Evolutionary conservation across 2,797 vertebrate species (phyloP).

Genomic region (Anguilla megastoma): DNA sequence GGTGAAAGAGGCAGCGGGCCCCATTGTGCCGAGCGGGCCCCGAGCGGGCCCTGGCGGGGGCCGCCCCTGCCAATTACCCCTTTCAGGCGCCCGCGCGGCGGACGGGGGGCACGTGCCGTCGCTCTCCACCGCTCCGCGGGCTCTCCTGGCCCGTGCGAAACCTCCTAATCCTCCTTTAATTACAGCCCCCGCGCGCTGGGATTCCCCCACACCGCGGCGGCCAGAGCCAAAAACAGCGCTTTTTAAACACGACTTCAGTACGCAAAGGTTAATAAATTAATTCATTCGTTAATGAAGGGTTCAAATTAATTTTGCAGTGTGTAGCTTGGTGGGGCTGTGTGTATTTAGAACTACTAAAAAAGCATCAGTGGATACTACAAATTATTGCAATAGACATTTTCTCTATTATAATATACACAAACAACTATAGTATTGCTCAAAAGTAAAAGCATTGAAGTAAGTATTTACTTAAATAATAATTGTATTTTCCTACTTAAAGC

Average conservation of each 20-base stretch:
- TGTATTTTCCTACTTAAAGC: not conserved
- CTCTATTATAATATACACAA: not conserved
- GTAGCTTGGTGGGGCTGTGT: not conserved
- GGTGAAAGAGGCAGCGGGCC: conserved; percentile 20
- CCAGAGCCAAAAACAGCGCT: not conserved
- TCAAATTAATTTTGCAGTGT: not conserved
- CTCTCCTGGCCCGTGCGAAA: not conserved
- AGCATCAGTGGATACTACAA: not conserved
- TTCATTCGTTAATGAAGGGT: not conserved
- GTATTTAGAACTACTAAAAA: not conserved
- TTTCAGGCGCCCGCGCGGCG: not conserved
- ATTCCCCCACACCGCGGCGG: not conserved
- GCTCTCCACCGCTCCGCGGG: not conserved
- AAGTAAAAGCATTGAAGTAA: not conserved
- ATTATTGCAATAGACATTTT: not conserved
- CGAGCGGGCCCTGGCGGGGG: not conserved
- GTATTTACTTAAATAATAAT: not conserved
- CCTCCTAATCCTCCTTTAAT: conserved; percentile 21
- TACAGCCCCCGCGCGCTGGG: not conserved
- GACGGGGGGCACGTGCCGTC: conserved; percentile 12
- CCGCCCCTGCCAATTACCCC: conserved; percentile 18
- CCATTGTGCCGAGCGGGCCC: conserved; percentile 14
- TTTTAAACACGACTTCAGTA: not conserved
- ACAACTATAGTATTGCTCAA: not conserved
- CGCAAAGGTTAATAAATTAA: not conserved